Base-by-base conservation (phyloP, 2,113 vertebrate species). In the Calyptommatus sinebrachiatus region DNA sequence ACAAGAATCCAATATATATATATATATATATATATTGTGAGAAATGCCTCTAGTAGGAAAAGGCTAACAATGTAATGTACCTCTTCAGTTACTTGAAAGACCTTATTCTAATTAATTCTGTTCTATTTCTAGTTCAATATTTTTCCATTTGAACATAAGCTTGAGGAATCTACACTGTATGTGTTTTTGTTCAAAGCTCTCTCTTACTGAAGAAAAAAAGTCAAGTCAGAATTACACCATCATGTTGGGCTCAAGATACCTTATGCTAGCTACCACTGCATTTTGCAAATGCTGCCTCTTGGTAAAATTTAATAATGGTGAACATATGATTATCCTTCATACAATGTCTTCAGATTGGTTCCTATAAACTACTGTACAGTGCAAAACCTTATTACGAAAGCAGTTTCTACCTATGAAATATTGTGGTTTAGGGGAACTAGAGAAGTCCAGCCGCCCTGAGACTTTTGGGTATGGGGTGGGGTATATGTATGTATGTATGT, bases 1-100 rank as follows among this genome's bases (percentile, higher is more conserved):
- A 70, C 74, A 80, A 21, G 28, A 31, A 50, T 63, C 45, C 85
- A 35, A 6, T n/a, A n/a, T n/a, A n/a, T n/a, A n/a, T n/a, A n/a
- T n/a, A n/a, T n/a, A n/a, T 48, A 79, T 88, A 50, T 12, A 66
- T 71, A 75, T 63, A 62, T 14, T 81, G 31, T 63, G n/a, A 20
- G 35, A 85, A 82, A 9, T 0, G 0, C 53, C 86, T 80, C 28
- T 73, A 69, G 63, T 21, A 69, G 76, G 28, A 75, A 79, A 61
- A 45, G 11, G 11, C 48, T 60, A 83, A 82, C 41, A 76, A 46
- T 46, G 60, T 16, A 29, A 66, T 20, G 10, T 0, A 74, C 73
- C 69, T 41, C 77, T 80, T 78, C 48, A 4, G 57, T 73, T 57
- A 28, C 24, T 48, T 41, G 41, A 35, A 61, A 65, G 26, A n/a